Conservation (phyloP, 2,797 vertebrate genomes). For the Hyperoplus lanceolatus region DNA sequence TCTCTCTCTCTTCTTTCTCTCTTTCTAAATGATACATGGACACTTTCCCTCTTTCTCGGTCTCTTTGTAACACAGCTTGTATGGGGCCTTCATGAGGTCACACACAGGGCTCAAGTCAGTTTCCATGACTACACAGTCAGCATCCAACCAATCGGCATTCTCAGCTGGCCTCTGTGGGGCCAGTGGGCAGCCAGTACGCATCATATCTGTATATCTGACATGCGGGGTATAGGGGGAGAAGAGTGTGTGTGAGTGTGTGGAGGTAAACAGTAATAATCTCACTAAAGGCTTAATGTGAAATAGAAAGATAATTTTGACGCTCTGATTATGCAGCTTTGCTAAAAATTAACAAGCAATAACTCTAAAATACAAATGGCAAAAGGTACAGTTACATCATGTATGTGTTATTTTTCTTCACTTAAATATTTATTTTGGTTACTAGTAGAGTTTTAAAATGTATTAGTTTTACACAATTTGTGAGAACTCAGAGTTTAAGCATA, state of each 20-base stretch:
- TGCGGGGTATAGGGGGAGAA: slow-evolving; percentile 17
- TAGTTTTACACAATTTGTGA: neutral
- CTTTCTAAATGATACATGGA: neutral
- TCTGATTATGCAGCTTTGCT: neutral
- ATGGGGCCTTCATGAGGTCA: slow-evolving; percentile 72
- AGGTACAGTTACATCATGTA: neutral
- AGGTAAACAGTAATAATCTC: neutral
- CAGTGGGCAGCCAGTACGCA: slow-evolving; percentile 67
- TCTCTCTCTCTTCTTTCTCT: neutral
- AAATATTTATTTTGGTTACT: neutral
- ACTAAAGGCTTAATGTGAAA: neutral
- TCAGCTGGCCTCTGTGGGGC: slow-evolving; percentile 56
- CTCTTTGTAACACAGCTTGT: slow-evolving; percentile 54
- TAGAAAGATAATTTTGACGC: neutral
- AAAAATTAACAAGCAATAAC: neutral
- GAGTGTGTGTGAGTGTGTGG: slow-evolving; percentile 3
- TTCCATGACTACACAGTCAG: slow-evolving; percentile 80
- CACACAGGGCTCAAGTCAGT: slow-evolving; percentile 73
- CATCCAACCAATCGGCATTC: slow-evolving; percentile 70
- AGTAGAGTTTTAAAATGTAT: neutral
- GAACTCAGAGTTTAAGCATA: slow-evolving; percentile 56
- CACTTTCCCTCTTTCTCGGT: slow-evolving; percentile 9
- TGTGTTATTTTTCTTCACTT: neutral
- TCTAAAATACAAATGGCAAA: neutral
- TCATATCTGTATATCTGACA: slow-evolving; percentile 69